phyloP scores from a whole-genome alignment of 2,797 vertebrate genomes.

The Chelonia mydas region DNA sequence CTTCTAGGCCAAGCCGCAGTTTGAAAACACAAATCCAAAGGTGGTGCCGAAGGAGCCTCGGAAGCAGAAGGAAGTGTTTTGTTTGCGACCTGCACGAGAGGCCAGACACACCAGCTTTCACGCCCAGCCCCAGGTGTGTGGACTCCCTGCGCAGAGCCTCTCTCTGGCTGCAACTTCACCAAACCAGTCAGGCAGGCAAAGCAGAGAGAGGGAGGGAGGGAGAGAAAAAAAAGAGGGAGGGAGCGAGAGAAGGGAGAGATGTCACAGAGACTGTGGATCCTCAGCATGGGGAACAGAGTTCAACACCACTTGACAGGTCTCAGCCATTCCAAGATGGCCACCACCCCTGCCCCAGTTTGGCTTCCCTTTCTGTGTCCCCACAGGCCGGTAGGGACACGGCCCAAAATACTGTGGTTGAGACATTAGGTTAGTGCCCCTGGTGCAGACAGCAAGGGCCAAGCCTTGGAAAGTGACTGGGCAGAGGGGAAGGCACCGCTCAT shows the following conservation, averaged over 20 bases:
- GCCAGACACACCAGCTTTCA: conserved; percentile 54
- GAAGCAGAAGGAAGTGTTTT: not conserved
- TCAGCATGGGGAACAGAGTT: not conserved
- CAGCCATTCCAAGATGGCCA: not conserved
- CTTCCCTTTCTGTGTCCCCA: not conserved
- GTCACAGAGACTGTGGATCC: not conserved
- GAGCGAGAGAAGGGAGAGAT: conserved; percentile 36
- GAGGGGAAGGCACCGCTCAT: not conserved
- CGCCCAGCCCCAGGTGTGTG: conserved; percentile 55
- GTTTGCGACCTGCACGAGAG: not conserved
- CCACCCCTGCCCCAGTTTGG: not conserved
- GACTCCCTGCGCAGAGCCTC: not conserved
- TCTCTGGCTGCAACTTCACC: conserved; percentile 49
- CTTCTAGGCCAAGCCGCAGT: not conserved
- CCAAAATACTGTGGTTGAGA: not conserved
- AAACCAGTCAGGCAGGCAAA: conserved; percentile 78
- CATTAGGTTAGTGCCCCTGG: no score
- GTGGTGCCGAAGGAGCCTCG: not conserved
- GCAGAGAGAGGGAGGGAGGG: conserved; percentile 66
- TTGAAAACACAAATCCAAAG: not conserved
- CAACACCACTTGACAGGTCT: not conserved
- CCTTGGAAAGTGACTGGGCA: not conserved
- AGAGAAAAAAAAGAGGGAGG: not conserved
- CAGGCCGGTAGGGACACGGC: not conserved
- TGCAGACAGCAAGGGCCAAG: not conserved